These are phyloP conservation scores for Icerya purchasi DNA, from an alignment of 2,888 invertebrate genomes.

Conservation along the genomic window DNA sequence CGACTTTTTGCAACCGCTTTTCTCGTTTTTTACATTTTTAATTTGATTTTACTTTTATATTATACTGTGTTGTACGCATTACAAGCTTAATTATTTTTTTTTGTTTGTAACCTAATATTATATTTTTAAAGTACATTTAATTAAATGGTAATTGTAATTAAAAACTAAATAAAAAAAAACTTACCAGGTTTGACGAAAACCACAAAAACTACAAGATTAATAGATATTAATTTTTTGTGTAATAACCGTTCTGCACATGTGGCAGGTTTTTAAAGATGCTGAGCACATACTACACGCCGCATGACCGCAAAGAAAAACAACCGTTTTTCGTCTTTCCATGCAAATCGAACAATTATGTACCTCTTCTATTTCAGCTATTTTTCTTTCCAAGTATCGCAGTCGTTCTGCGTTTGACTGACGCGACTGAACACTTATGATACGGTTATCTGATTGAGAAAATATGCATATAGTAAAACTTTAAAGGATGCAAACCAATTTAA, in stretches of 20 bases:
- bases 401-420: conserved; percentile 42
- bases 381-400: conserved; percentile 45
- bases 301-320: conserved; percentile 74
- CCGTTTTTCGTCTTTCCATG: conserved; percentile 61
- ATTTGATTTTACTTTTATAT: too few species aligned
- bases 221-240: conserved; percentile 47
- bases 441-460: too few species aligned
- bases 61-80: too few species aligned
- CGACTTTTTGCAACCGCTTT: too few species aligned
- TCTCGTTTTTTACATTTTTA: too few species aligned
- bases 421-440: conserved; percentile 23
- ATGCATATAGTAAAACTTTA: too few species aligned
- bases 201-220: conserved; percentile 16
- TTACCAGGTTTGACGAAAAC: neutral
- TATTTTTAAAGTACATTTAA: neutral
- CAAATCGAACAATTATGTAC: conserved; percentile 68
- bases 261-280: conserved; percentile 57
- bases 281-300: conserved; percentile 64
- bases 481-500: too few species aligned
- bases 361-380: conserved; percentile 69
- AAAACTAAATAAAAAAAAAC: neutral
- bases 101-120: too few species aligned
- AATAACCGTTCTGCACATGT: conserved; percentile 63
- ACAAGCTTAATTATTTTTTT: too few species aligned
- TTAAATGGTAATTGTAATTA: neutral